Base-by-base conservation (phyloP, 2,888 invertebrate species). In the Nipponacmea schrenckii region DNA sequence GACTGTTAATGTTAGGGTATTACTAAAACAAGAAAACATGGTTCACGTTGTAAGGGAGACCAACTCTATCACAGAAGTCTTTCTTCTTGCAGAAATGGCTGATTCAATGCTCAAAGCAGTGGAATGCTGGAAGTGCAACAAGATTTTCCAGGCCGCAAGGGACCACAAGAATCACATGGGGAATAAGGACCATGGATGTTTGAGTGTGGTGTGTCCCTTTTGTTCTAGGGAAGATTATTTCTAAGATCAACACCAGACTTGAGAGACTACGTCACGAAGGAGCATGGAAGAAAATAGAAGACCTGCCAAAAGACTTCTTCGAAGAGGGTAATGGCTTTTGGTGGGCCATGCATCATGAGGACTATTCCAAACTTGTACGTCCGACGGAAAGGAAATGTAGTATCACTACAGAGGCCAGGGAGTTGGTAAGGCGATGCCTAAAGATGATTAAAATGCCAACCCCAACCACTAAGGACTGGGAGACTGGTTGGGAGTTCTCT, bases 161-260 rank as follows among this genome's bases (percentile, higher is more conserved):
- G 67, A 67, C 4, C 45, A 46, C 46, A 67, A 67, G 24, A 67
- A 67, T 7, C 67, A 67, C 24, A 67, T 67, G 27, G 67, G 10
- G 1, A 67, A 67, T 20, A 67, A 27, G 31, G 56, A 48, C 15
- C 68, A 68, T 10, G 15, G 31, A 2, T 46, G 27, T n/a, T 26
- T 68, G 20, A n/a, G 44, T 4, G 68, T 68, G n/a, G n/a, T 56
- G 7, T 68, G 56, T 50, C 56, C 56, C 15, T 56, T 50, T 14
- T 68, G 68, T 68, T 50, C 24, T 31, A 48, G 27, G 8, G 44
- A 50, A 24, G 20, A 24, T 15, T 56, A 4, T 56, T 56, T 14
- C 12, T 8, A 24, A 56, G 56, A 24, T 20, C 20, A 1, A 24
- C 24, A 12, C 20, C 56, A 0, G 20, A 56, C n/a, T 20, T 56